Conservation (phyloP, 2,797 vertebrate species). For the Scleropages formosus region DNA sequence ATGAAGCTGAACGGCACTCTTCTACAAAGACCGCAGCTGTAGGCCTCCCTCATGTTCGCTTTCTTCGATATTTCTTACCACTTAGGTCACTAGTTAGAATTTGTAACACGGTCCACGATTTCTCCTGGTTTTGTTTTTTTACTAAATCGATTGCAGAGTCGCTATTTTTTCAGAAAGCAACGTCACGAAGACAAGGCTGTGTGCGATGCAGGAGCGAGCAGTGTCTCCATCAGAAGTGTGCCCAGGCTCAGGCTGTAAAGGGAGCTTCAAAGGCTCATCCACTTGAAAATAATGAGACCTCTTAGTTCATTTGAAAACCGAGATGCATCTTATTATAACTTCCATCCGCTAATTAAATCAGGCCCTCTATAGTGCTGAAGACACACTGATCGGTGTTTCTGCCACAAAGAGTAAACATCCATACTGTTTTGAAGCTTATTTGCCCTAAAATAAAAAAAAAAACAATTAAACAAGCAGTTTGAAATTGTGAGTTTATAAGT, state of each 20-base stretch:
- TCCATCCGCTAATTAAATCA: slow-evolving; percentile 47
- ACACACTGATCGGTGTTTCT: slow-evolving; percentile 44
- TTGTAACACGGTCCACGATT: too few species aligned
- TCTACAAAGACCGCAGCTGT: too few species aligned
- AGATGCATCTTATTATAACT: slow-evolving; percentile 43
- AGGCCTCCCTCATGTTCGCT: too few species aligned
- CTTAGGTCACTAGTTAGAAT: too few species aligned
- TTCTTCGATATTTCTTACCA: too few species aligned
- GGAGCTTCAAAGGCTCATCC: slow-evolving; percentile 54
- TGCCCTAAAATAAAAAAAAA: not conserved
- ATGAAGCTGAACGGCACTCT: too few species aligned
- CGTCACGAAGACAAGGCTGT: slow-evolving; percentile 17
- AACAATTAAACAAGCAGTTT: not conserved
- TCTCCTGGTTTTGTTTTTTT: too few species aligned
- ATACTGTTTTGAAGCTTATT: not conserved
- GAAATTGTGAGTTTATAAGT: slow-evolving; percentile 16
- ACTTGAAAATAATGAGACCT: slow-evolving; percentile 64
- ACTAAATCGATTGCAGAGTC: too few species aligned
- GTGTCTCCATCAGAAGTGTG: slow-evolving; percentile 28
- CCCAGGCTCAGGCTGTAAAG: slow-evolving; percentile 32
- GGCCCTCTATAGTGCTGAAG: slow-evolving; percentile 23
- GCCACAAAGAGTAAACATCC: slow-evolving; percentile 36
- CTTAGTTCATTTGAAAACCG: slow-evolving; percentile 42
- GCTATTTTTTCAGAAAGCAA: slow-evolving; percentile 9
- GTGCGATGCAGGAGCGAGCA: slow-evolving; percentile 10